Percentiles rank a stretch among this genome's conserved stretches.
Evolutionary conservation across 2,888 invertebrate species (phyloP).

Genomic region (Hypselothyrea guttata): DNA sequence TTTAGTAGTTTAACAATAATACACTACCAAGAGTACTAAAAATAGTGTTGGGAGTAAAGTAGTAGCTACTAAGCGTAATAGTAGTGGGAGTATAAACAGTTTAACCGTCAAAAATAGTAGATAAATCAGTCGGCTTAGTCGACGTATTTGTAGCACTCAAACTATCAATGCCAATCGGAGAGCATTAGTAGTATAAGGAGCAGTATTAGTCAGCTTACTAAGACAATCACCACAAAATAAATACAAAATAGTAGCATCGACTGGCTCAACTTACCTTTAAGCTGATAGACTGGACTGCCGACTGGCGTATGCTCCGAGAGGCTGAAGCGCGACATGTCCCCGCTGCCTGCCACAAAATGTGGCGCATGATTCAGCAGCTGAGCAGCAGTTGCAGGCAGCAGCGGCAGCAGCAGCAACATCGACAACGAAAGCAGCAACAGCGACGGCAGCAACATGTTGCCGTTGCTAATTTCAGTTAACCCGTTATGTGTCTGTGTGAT

Average conservation of each 20-base stretch:
- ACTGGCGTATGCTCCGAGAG: conserved; percentile 89
- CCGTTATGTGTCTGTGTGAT: conserved; percentile 62
- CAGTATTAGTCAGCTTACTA: background rate
- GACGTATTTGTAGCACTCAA: no score
- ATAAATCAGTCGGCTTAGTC: no score
- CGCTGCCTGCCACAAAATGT: conserved; percentile 88
- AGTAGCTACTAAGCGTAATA: no score
- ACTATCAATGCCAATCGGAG: no score
- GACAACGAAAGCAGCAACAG: conserved; percentile 25
- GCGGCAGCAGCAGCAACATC: conserved; percentile 34
- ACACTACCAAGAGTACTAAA: no score
- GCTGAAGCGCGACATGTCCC: conserved; percentile 90
- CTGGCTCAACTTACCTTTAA: conserved; percentile 84
- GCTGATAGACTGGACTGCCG: conserved; percentile 89
- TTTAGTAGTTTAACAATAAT: no score
- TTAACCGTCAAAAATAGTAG: no score
- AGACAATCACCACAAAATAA: background rate
- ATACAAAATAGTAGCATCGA: no score
- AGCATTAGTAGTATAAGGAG: background rate
- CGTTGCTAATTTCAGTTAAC: conserved; percentile 60
- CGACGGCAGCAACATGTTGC: conserved; percentile 59
- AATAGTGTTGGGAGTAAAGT: no score
- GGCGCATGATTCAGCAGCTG: conserved; percentile 88
- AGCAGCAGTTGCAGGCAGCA: conserved; percentile 36
- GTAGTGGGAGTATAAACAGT: no score